These are phyloP conservation scores for Sylvietta virens DNA, from an alignment of 2,113 vertebrate genomes.

Conservation along the genomic window DNA sequence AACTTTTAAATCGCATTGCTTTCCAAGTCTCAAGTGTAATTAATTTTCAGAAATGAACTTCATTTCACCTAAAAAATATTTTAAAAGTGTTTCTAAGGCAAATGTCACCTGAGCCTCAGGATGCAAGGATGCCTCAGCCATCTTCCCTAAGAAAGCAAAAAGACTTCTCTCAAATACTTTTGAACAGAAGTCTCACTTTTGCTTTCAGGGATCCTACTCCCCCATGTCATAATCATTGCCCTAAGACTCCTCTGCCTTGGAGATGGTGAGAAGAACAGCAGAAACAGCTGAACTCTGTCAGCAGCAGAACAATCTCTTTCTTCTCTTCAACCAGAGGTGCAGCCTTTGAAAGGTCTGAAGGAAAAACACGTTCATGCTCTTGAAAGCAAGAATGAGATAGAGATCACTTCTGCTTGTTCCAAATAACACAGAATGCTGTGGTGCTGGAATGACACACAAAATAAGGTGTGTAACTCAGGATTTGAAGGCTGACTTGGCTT, in stretches of 20 bases:
- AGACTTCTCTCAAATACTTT: not conserved
- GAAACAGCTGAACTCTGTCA: not conserved
- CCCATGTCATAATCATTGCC: not conserved
- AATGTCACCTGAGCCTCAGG: not conserved
- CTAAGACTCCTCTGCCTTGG: not conserved
- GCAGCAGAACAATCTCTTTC: not conserved
- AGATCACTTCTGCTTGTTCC: not conserved
- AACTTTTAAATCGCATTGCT: not conserved
- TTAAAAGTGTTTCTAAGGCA: not conserved
- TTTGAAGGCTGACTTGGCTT: not conserved
- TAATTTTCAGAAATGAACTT: not conserved
- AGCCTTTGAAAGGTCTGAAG: not conserved
- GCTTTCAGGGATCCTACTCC: not conserved
- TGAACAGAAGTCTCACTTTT: not conserved
- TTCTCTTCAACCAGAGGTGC: not conserved
- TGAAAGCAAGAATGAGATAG: not conserved
- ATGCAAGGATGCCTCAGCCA: accelerated
- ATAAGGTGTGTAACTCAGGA: not conserved
- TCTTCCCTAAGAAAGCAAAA: not conserved
- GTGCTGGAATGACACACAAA: not conserved
- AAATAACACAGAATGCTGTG: not conserved
- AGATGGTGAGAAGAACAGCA: not conserved
- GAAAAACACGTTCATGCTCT: not conserved
- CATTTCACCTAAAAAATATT: not conserved
- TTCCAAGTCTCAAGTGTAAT: not conserved